phyloP scores from a whole-genome alignment of 2,797 vertebrate genomes.

The Pampus argenteus region DNA sequence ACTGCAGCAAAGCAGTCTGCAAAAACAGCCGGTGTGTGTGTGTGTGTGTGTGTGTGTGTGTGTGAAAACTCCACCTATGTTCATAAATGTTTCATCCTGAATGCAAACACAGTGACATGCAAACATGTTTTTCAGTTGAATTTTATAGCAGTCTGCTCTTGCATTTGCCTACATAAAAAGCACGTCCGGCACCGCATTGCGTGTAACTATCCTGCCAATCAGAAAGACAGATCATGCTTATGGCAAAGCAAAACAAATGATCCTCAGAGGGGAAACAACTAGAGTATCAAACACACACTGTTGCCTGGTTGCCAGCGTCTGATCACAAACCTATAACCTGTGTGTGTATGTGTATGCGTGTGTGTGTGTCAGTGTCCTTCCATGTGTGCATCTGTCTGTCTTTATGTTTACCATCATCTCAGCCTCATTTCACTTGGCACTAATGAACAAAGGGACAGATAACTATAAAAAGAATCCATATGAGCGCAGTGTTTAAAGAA shows the following conservation, averaged over 20 bases:
- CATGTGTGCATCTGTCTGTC: slow-evolving; percentile 30
- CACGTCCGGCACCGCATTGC: slow-evolving; percentile 24
- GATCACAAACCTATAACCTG: slow-evolving; percentile 48
- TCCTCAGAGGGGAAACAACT: slow-evolving; percentile 30
- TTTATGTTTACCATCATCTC: slow-evolving; percentile 57
- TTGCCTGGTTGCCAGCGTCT: slow-evolving; percentile 16
- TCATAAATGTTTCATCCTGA: slow-evolving; percentile 69
- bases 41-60: slow-evolving; percentile 14
- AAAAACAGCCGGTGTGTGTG: slow-evolving; percentile 36
- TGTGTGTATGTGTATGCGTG: slow-evolving; percentile 30
- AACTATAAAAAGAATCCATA: slow-evolving; percentile 73
- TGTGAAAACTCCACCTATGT: slow-evolving; percentile 46
- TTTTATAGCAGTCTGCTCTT: slow-evolving; percentile 61
- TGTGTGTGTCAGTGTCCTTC: slow-evolving; percentile 1
- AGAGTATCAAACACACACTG: slow-evolving; percentile 30
- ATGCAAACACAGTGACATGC: slow-evolving; percentile 78
- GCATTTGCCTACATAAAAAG: slow-evolving; percentile 51
- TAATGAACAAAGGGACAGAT: slow-evolving; percentile 70
- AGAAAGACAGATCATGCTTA: slow-evolving; percentile 46
- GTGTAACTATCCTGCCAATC: slow-evolving; percentile 45
- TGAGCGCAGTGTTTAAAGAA: slow-evolving; percentile 79
- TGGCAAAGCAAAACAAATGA: slow-evolving; percentile 57
- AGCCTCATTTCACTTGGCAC: slow-evolving; percentile 72
- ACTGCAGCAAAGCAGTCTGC: slow-evolving; percentile 19
- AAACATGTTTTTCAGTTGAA: slow-evolving; percentile 72